Evolutionary conservation across 2,113 vertebrate species (phyloP).

Genomic region (Chloropsis hardwickii): DNA sequence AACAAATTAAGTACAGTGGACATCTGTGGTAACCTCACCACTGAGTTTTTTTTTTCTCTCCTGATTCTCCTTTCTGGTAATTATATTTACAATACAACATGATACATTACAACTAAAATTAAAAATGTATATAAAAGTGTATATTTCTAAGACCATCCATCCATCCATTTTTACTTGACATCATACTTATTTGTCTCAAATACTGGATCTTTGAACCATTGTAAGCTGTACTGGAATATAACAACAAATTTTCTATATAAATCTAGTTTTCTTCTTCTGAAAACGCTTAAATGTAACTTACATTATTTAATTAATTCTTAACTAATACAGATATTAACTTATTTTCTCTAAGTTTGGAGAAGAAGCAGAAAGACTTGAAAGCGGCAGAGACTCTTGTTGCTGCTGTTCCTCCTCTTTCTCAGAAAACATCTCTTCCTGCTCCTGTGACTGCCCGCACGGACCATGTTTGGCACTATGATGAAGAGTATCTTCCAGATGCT

Average conservation of each 20-base stretch:
- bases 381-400: conserved; percentile 68
- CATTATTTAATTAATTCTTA: neutral
- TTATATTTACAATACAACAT: neutral
- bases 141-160: neutral
- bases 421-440: conserved; percentile 66
- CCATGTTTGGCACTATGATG: conserved; percentile 91
- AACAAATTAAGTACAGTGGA: neutral
- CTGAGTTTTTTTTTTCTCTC: neutral
- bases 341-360: conserved; percentile 77
- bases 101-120: neutral
- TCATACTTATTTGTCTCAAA: neutral
- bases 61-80: neutral
- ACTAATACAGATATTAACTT: conserved; percentile 21
- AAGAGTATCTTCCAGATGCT: conserved; percentile 85
- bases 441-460: conserved; percentile 66
- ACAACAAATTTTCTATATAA: neutral
- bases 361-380: conserved; percentile 74
- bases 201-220: neutral
- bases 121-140: neutral
- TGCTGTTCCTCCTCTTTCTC: conserved; percentile 66
- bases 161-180: neutral
- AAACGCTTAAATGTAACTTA: neutral
- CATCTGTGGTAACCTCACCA: neutral
- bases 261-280: neutral
- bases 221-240: neutral